Evolutionary conservation across 2,797 vertebrate species (phyloP), one percentile per base, ranked within the genome.

Genomic region (Iguana delicatissima): DNA sequence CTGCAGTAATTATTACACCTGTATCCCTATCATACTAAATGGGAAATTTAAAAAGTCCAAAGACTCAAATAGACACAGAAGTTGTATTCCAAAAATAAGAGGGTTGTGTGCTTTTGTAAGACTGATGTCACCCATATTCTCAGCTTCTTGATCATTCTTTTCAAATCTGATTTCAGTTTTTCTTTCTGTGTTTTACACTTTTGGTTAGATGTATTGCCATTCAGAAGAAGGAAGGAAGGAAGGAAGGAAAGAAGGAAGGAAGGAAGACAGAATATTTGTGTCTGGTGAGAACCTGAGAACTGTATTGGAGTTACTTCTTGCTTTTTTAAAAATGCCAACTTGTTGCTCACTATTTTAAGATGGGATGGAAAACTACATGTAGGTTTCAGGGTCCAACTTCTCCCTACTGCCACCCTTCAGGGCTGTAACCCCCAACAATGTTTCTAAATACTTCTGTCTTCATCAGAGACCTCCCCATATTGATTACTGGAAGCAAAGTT

Each of bases 1-100:
- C 94, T 72, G 3, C 38, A 73, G 91, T 93, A 72, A 94, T 94
- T 86, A 81, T 82, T 89, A 93, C 86, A 86, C 93, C 91, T 86
- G 90, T 69, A 35, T 80, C 89, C 89, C 90, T 89, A 89, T 89
- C n/a, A 82, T 80, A 57, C 91, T 50, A 92, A 92, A 83, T 0
- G 42, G 79, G 88, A 90, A 94, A 93, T 93, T 95, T 92, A 92
- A 69, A 85, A 50, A 57, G 12, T 85, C 67, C 50, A 64, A 16
- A 93, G 89, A 57, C 46, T 57, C 0, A 59, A 14, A 55, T 4
- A 35, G 84, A 85, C 32, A 29, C 80, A 79, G 89, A 93, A 92
- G 90, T 77, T 93, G 76, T 35, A 84, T 42, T 26, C 24, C 74
- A 77, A 84, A 91, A 84, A 81, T 86, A 59, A 76, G 77, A 85